Evolutionary conservation across 2,113 vertebrate species (phyloP).

Genomic region (Benitochromis conjunctus): DNA sequence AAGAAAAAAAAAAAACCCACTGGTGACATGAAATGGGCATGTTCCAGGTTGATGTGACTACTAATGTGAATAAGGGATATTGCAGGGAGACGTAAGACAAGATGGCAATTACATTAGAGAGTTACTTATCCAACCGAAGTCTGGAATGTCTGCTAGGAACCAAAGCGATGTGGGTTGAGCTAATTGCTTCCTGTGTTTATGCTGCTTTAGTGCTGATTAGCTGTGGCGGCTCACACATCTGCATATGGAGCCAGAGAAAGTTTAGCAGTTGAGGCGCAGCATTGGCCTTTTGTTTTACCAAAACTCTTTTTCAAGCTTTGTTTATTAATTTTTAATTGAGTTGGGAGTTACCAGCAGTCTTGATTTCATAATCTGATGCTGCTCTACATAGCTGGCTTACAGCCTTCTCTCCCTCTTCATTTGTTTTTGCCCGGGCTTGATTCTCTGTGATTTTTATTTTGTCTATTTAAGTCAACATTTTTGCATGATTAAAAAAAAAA

Average conservation of each 20-base stretch:
- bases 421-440: not conserved
- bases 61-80: not conserved
- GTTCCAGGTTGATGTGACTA: not conserved
- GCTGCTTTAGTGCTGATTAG: not conserved
- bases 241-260: not conserved
- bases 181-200: not conserved
- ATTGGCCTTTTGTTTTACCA: not conserved
- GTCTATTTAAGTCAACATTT: not conserved
- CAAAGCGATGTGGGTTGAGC: not conserved
- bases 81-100: not conserved
- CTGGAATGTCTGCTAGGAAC: not conserved
- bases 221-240: not conserved
- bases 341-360: not conserved
- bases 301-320: not conserved
- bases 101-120: not conserved
- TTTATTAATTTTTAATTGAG: not conserved
- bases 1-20: not conserved
- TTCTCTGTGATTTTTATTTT: not conserved
- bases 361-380: not conserved
- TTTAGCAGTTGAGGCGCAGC: not conserved
- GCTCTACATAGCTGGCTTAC: not conserved
- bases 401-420: not conserved
- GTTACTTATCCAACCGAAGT: not conserved
- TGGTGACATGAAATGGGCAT: not conserved
- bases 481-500: not conserved